phyloP scores from a whole-genome alignment of 2,888 invertebrate species.

The Panopea generosa region DNA sequence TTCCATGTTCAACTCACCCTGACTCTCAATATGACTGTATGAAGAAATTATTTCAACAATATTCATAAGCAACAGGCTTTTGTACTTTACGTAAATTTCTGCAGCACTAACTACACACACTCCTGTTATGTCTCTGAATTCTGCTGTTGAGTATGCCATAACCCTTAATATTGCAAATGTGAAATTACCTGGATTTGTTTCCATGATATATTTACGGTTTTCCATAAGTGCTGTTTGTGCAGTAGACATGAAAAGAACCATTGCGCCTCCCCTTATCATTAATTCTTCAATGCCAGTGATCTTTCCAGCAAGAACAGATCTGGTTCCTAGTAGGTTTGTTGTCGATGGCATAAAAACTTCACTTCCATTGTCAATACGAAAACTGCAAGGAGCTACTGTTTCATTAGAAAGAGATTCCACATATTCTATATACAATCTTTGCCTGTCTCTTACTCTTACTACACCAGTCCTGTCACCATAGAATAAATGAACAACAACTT shows the following conservation, averaged over 20 bases:
- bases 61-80: constrained; percentile 72
- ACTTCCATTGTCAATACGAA: constrained; percentile 67
- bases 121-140: constrained; percentile 68
- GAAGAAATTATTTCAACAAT: constrained; percentile 64
- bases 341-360: constrained; percentile 71
- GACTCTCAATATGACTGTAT: constrained; percentile 72
- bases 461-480: constrained; percentile 75
- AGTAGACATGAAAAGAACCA: constrained; percentile 70
- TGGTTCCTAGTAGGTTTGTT: constrained; percentile 70
- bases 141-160: constrained; percentile 67
- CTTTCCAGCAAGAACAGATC: constrained; percentile 71
- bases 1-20: constrained; percentile 72
- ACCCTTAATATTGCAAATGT: constrained; percentile 68
- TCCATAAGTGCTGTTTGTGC: constrained; percentile 72
- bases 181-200: constrained; percentile 74
- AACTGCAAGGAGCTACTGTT: constrained; percentile 75
- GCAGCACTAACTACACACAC: constrained; percentile 63
- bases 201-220: constrained; percentile 69
- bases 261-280: constrained; percentile 67
- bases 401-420: constrained; percentile 73
- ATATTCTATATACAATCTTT: constrained; percentile 73
- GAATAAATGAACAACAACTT: constrained; percentile 68
- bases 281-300: constrained; percentile 72
- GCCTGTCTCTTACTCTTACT: constrained; percentile 66
- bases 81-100: constrained; percentile 72